phyloP scores from a whole-genome alignment of 2,113 vertebrate species.

The Pogonocichla stellata region DNA sequence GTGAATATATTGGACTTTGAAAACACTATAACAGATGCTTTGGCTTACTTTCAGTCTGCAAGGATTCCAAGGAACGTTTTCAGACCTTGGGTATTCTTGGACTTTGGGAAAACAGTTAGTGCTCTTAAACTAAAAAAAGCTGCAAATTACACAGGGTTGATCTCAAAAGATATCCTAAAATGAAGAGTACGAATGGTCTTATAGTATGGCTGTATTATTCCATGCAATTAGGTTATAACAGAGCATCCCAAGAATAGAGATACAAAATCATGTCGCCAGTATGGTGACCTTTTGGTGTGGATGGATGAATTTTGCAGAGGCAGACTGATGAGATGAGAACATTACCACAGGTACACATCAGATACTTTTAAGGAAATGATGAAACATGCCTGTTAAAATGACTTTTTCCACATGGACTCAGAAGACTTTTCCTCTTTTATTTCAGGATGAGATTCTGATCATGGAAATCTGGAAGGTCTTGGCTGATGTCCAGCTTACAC shows the following conservation, averaged over 20 bases:
- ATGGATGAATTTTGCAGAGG: neutral
- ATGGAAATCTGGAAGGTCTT: neutral
- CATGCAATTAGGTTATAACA: neutral
- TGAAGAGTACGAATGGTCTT: neutral
- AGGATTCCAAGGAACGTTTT: neutral
- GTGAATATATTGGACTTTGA: neutral
- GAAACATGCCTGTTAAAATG: neutral
- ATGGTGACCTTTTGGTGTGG: neutral
- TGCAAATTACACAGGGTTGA: neutral
- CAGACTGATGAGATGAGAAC: neutral
- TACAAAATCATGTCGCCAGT: fast-evolving
- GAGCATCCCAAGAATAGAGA: neutral
- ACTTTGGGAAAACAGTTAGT: neutral
- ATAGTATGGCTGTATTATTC: neutral
- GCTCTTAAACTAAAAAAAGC: neutral
- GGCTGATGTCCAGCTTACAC: neutral
- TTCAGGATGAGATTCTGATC: neutral
- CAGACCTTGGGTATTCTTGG: neutral
- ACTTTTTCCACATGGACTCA: neutral
- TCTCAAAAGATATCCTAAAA: neutral
- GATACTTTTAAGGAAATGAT: neutral
- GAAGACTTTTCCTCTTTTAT: neutral
- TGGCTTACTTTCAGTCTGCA: neutral
- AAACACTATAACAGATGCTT: neutral
- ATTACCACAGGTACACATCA: neutral